These are phyloP conservation scores for Phrynosoma blainvillii DNA, from an alignment of 2,113 vertebrate genomes.

Conservation along the genomic window DNA sequence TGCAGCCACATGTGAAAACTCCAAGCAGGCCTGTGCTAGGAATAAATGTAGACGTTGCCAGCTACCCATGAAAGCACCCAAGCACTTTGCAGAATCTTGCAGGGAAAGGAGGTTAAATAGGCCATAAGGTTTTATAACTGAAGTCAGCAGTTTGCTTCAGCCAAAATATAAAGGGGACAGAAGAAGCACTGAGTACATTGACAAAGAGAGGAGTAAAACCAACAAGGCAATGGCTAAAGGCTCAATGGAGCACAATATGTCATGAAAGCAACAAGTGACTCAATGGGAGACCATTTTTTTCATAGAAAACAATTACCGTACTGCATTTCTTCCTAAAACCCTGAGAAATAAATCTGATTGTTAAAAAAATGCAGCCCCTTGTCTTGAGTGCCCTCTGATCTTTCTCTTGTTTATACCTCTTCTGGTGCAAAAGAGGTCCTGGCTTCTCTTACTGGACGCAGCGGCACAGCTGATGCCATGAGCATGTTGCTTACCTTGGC, in stretches of 20 bases:
- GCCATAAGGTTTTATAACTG: too few species aligned
- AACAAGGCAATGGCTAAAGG: too few species aligned
- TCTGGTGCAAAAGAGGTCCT: too few species aligned
- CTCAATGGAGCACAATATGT: neutral
- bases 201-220: too few species aligned
- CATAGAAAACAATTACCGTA: neutral
- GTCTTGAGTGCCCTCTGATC: too few species aligned
- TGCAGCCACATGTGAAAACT: neutral
- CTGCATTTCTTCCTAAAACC: neutral
- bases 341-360: neutral
- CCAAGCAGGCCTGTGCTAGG: neutral
- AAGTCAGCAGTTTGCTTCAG: neutral
- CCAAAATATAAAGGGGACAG: neutral
- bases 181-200: neutral
- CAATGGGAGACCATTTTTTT: neutral
- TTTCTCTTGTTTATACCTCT: too few species aligned
- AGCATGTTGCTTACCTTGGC: constrained; percentile 78
- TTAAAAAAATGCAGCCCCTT: neutral
- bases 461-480: neutral
- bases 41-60: neutral
- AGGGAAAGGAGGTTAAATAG: neutral
- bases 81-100: neutral
- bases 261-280: neutral
- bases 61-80: neutral
- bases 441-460: too few species aligned